Conservation (phyloP, 2,888 invertebrate species). For the Chorisops tibialis region DNA sequence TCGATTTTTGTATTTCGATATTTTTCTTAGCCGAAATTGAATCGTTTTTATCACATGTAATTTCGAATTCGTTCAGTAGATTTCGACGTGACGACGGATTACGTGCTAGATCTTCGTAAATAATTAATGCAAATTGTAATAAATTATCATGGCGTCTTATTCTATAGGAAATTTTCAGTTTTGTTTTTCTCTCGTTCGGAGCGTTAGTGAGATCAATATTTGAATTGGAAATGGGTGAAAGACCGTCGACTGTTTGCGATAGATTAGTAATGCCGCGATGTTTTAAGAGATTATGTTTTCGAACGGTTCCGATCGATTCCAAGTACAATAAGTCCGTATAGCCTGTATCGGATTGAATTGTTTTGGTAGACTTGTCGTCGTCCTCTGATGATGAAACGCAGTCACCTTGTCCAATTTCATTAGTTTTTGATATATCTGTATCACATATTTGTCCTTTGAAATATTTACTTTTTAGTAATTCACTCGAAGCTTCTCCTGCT, state of each 20-base stretch:
- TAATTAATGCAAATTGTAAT: constrained; percentile 42
- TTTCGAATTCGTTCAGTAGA: constrained; percentile 41
- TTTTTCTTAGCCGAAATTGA: not conserved
- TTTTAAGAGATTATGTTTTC: constrained; percentile 21
- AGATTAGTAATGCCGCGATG: constrained; percentile 30
- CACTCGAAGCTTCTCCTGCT: not conserved
- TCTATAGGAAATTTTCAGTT: constrained; percentile 42
- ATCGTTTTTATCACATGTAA: not conserved
- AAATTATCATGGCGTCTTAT: constrained; percentile 39
- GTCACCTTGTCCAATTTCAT: constrained; percentile 10
- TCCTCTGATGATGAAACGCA: not conserved
- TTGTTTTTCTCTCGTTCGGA: constrained; percentile 38
- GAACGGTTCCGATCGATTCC: constrained; percentile 30
- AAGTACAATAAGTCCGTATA: constrained; percentile 29
- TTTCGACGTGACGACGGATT: constrained; percentile 37
- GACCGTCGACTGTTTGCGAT: constrained; percentile 12
- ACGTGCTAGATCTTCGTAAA: constrained; percentile 39
- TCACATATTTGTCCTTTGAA: constrained; percentile 18
- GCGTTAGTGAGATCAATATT: constrained; percentile 28
- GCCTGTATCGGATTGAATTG: constrained; percentile 9
- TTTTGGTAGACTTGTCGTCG: not conserved
- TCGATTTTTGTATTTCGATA: not conserved
- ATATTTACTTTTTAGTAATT: not conserved
- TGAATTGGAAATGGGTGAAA: constrained; percentile 32
- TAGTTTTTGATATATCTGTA: not conserved